Base-by-base conservation (phyloP, 2,888 invertebrate species). In the Podotricha telesiphe region DNA sequence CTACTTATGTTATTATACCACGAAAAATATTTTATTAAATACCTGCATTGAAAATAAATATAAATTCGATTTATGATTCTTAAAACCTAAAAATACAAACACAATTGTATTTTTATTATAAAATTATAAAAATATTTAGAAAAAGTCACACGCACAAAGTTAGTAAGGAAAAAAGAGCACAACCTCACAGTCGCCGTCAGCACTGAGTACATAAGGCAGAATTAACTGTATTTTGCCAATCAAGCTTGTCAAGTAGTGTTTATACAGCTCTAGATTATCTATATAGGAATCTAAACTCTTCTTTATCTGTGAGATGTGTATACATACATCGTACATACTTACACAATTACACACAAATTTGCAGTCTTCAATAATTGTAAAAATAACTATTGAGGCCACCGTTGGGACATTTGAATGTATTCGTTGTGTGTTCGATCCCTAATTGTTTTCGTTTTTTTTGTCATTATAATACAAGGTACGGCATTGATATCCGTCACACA, bases 151-250 rank as follows among this genome's bases (percentile, higher is more conserved):
- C 13, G 11, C 61, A 61, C 2, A 61, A 19, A 48, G 17, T 22
- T 48, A 61, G 13, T 28, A 1, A 34, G 47, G 6, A 17, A 47
- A 17, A 48, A 62, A 48, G 37, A 48, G 47, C 13, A 62, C 40
- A 58, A 13, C 40, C 20, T 58, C 40, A 42, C 58, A 40, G 13
- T 59, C 34, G 40, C 19, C 42, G 45, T 34, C 37, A 20, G 45
- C 61, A 53, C 7, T 47, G 34, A 61, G 61, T 59, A 71, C 58
- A 62, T 62, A 68, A 68, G 55, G 50, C 17, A 17, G 68, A 71
- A 71, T 62, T 68, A 72, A 72, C 65, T 65, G 70, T 74, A 72
- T 72, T 69, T 65, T 68, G 69, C 61, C 61, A 62, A 72, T 70
- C 70, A 72, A 65, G 70, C 69, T 65, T 70, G 70, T 68, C 68